These are phyloP conservation scores for Amphiprion percula DNA, from an alignment of 2,113 vertebrate species.

Conservation along the genomic window DNA sequence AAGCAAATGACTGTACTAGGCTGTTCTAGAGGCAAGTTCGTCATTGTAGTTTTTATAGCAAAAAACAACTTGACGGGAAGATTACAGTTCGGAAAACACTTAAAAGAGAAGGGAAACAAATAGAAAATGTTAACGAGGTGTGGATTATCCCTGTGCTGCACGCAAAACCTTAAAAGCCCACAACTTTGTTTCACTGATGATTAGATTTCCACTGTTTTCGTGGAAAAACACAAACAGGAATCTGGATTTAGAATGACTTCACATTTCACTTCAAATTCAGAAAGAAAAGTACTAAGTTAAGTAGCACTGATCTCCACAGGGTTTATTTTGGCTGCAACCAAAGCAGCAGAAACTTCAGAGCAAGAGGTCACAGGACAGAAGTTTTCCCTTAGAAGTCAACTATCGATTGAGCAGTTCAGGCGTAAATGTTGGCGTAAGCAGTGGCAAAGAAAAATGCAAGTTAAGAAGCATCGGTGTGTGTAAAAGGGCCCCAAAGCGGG, in stretches of 20 bases:
- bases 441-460: background rate
- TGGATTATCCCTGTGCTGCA: background rate
- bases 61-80: background rate
- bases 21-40: background rate
- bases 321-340: background rate
- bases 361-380: background rate
- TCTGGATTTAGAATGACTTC: background rate
- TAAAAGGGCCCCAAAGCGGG: background rate
- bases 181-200: too few relatives aligned
- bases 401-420: conserved; percentile 4
- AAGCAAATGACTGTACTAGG: background rate
- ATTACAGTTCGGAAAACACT: background rate
- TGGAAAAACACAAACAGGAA: background rate
- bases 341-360: background rate
- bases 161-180: background rate
- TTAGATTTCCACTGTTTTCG: background rate
- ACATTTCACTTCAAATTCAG: background rate
- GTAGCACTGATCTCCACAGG: background rate
- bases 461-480: background rate
- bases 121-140: background rate
- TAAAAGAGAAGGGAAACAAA: background rate
- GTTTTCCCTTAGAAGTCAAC: background rate
- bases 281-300: background rate
- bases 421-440: background rate
- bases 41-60: background rate